Evolutionary conservation across 2,888 invertebrate genomes (phyloP), one percentile per base, ranked within the genome.

Genomic region (Microctonus aethiopoides): DNA sequence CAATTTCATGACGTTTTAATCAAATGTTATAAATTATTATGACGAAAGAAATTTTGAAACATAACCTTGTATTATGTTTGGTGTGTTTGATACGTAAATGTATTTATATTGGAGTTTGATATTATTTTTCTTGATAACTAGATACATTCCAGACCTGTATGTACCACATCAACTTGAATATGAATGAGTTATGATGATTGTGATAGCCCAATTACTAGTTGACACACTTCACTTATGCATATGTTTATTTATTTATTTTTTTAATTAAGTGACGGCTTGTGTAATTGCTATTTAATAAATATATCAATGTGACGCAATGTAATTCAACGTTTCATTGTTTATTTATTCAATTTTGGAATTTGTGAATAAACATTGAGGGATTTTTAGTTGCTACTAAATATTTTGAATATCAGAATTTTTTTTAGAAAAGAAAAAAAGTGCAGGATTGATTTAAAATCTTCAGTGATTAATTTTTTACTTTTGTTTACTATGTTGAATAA

Each of bases 141-240:
- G 20, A 52, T 11, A 36, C 11, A 36, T 36, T 36, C 11, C 10
- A 36, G 11, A 36, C 7, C 11, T 2, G 36, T 36, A 36, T 5
- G 36, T 11, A 36, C 11, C 1, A 36, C 36, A 51, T 52, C 10
- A 22, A 52, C 13, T 7, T 10, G 36, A 7, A 24, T 16, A 26
- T 26, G 20, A 22, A 51, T 46, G 11, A 51, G 20, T 22, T 13
- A 51, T 51, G 39, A 36, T 32, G 13, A 66, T 11, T 22, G 29
- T 24, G 7, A 57, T 36, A n/a, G 65, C 9, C 13, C 24, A 56
- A 11, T 52, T 52, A 7, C 13, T 26, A 34, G 16, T 60, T 24
- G 61, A 20, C 64, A 70, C 70, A 62, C 63, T 56, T 70, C 62
- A 72, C 70, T 59, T 63, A 34, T 16, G n/a, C n/a, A 13, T n/a